Evolutionary conservation across 2,113 vertebrate species (phyloP), one percentile per base, ranked within the genome.

Genomic region (Eira barbara): DNA sequence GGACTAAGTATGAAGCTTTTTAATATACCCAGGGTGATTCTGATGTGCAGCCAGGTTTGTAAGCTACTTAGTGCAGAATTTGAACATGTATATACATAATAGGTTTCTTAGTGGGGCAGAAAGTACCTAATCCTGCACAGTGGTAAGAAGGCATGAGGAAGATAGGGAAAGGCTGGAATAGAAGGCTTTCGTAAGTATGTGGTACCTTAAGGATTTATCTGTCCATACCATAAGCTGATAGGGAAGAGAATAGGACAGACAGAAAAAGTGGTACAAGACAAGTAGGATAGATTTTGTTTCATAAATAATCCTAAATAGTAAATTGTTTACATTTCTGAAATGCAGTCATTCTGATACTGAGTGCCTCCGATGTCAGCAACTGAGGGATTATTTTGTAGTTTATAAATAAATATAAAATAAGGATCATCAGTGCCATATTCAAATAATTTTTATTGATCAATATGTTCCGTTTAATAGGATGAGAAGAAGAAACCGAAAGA

Each of bases 401-500:
- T 94, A 76, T 20, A 83, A 90, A n/a, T 95, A 61, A 65, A 45
- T 89, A 63, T 83, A 34, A 96, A 74, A 27, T 94, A 87, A 95
- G 82, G 4, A 71, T 55, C n/a, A 59, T 87, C 27, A 89, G 1
- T 78, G 1, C 45, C 2, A 4, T 83, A 65, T 95, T 79, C 79
- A 97, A 94, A 71, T 86, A 95, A 78, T 31, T 88, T 81, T 69
- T 92, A 65, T 89, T 71, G 15, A 81, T 69, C 63, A 67, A 21
- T 82, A 52, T 82, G 10, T 94, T 98, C 39, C 39, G 0, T 80
- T 47, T 98, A 98, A 93, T 98, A 99, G 99, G 57, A 98, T 99
- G 95, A 98, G 99, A 97, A 98, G 98, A 96, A 98, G 96, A 98
- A 99, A 98, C 94, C 98, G 98, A 92, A 99, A 99, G 97, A 99